phyloP scores from a whole-genome alignment of 2,888 invertebrate genomes.

The Maniola hyperantus region DNA sequence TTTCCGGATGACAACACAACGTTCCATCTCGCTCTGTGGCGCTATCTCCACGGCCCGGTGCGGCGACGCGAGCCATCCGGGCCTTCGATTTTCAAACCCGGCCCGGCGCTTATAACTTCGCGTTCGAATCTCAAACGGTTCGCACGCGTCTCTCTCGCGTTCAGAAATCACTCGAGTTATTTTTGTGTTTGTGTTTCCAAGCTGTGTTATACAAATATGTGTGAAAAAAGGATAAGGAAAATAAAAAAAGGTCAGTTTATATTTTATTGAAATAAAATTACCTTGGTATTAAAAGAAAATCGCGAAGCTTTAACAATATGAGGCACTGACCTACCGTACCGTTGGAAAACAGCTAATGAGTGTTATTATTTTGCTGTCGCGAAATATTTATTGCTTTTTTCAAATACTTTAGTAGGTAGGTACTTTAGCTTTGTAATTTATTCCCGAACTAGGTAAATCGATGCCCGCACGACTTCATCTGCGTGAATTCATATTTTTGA shows the following conservation, averaged over 20 bases:
- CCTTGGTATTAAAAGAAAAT: background rate
- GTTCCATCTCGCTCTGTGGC: constrained; percentile 43
- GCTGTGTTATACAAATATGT: constrained; percentile 59
- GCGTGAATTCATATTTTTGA: too few relatives aligned
- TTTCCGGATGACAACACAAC: constrained; percentile 38
- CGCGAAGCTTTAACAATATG: constrained; percentile 10
- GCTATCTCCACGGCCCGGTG: constrained; percentile 24
- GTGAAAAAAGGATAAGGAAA: constrained; percentile 66
- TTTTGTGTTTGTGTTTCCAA: constrained; percentile 45
- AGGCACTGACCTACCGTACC: constrained; percentile 43
- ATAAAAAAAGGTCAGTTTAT: constrained; percentile 60
- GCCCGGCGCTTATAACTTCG: constrained; percentile 31
- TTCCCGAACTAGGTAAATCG: too few relatives aligned
- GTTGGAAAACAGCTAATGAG: constrained; percentile 10
- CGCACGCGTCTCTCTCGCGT: constrained; percentile 36
- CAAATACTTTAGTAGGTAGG: background rate
- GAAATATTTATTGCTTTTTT: background rate
- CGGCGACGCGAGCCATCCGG: constrained; percentile 34
- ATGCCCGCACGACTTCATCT: too few relatives aligned
- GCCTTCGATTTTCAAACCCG: constrained; percentile 46
- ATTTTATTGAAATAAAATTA: constrained; percentile 7
- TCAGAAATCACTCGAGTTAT: constrained; percentile 29
- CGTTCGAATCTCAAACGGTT: constrained; percentile 36
- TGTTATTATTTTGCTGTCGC: background rate
- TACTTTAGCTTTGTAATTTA: too few relatives aligned